Conservation (phyloP, 2,888 invertebrate genomes). For the Hypolimnas misippus region DNA sequence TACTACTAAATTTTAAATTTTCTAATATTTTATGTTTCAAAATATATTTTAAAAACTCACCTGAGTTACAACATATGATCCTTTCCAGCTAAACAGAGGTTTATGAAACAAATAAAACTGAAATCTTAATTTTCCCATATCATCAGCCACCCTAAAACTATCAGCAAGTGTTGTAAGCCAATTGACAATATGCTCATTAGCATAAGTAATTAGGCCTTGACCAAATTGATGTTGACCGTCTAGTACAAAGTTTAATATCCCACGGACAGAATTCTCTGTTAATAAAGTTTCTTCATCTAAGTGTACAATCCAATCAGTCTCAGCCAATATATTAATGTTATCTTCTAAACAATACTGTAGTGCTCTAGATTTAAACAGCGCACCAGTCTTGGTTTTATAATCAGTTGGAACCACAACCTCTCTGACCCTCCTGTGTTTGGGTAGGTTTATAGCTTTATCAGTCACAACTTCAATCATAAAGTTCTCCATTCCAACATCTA, state of each 20-base stretch:
- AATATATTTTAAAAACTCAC: slow-evolving; percentile 73
- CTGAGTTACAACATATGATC: slow-evolving; percentile 98
- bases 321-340: slow-evolving; percentile 91
- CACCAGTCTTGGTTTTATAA: slow-evolving; percentile 95
- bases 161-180: slow-evolving; percentile 98
- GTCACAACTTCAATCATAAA: slow-evolving; percentile 98
- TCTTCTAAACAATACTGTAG: slow-evolving; percentile 97
- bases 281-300: slow-evolving; percentile 97
- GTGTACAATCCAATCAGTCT: slow-evolving; percentile 98
- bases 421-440: slow-evolving; percentile 91
- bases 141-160: slow-evolving; percentile 97
- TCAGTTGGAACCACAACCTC: slow-evolving; percentile 94
- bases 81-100: slow-evolving; percentile 98
- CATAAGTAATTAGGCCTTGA: slow-evolving; percentile 97
- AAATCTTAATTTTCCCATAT: slow-evolving; percentile 97
- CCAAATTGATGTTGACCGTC: slow-evolving; percentile 98
- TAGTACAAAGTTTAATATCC: slow-evolving; percentile 96
- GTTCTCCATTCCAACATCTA: slow-evolving; percentile 96
- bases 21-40: too few species aligned
- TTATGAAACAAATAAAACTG: slow-evolving; percentile 97
- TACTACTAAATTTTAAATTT: too few species aligned
- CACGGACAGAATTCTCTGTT: slow-evolving; percentile 95
- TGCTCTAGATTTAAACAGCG: slow-evolving; percentile 96
- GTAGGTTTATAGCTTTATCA: slow-evolving; percentile 91
- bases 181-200: slow-evolving; percentile 97